A percentile compares a stretch with the other conserved stretches of the same genome.
Conservation (phyloP, 2,888 invertebrate species). For the Campopleginae sp. region DNA sequence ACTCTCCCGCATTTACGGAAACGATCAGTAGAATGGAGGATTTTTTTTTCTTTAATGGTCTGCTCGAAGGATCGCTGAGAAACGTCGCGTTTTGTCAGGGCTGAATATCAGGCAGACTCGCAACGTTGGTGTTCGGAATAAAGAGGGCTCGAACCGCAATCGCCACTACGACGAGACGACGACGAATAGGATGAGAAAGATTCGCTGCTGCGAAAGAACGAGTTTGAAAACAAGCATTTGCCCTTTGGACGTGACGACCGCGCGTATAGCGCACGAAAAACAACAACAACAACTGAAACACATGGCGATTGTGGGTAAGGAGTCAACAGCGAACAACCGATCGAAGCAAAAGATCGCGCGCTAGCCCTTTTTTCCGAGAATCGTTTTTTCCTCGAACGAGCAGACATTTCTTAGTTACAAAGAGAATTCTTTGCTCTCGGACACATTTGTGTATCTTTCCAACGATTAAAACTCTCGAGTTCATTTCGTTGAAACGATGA, state of each 20-base stretch:
- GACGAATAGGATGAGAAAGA: constrained; percentile 46
- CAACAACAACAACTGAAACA: neutral
- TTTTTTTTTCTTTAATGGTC: neutral
- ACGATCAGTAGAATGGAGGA: too few relatives aligned
- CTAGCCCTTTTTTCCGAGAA: neutral
- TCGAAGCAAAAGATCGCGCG: neutral
- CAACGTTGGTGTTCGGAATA: neutral
- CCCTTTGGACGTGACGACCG: constrained; percentile 65
- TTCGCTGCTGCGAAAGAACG: constrained; percentile 72
- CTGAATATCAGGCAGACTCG: constrained; percentile 31
- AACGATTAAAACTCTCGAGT: neutral
- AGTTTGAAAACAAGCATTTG: constrained; percentile 76
- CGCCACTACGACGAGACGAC: neutral
- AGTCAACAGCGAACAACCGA: neutral
- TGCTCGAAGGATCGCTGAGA: constrained; percentile 16
- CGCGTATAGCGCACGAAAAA: neutral
- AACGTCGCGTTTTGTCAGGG: constrained; percentile 17
- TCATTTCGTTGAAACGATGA: neutral
- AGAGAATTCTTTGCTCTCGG: neutral
- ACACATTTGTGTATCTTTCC: neutral
- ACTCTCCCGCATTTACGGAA: too few relatives aligned
- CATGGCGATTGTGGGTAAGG: neutral
- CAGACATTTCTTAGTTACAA: neutral
- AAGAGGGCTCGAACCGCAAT: constrained; percentile 7
- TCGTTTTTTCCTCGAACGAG: neutral